Percentiles rank a stretch among this genome's conserved stretches.
Conservation (phyloP, 2,888 invertebrate species). For the Pseudococcus jackbeardsleyi region DNA sequence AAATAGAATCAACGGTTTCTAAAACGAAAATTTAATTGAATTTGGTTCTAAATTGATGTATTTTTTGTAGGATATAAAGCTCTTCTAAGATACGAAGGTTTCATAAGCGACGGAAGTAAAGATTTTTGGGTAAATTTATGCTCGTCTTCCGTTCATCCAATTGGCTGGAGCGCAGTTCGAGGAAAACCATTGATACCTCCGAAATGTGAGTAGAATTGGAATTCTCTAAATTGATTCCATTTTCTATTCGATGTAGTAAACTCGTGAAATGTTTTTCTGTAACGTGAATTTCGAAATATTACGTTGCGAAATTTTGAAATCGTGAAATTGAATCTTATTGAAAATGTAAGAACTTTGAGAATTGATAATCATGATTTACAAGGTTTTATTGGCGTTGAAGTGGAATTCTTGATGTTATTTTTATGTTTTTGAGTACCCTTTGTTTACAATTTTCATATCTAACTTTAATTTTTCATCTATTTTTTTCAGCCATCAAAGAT, state of each 20-base stretch:
- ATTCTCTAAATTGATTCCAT: background rate
- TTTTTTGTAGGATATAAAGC: slow-evolving; percentile 73
- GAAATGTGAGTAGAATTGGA: slow-evolving; percentile 73
- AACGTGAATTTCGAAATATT: too few relatives aligned
- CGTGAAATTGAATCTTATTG: too few relatives aligned
- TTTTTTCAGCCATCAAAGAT: slow-evolving; percentile 81
- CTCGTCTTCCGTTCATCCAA: slow-evolving; percentile 94
- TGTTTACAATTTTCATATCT: background rate
- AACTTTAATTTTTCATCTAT: background rate
- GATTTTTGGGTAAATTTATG: slow-evolving; percentile 98
- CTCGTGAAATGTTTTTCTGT: too few relatives aligned
- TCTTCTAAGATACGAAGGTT: slow-evolving; percentile 86
- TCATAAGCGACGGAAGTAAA: slow-evolving; percentile 86
- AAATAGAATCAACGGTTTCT: background rate
- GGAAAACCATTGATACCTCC: slow-evolving; percentile 97
- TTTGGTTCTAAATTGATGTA: background rate
- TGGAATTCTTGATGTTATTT: background rate
- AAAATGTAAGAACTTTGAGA: too few relatives aligned
- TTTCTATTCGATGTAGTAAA: too few relatives aligned
- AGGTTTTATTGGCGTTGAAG: background rate
- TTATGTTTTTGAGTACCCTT: background rate
- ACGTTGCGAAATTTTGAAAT: too few relatives aligned
- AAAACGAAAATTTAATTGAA: background rate
- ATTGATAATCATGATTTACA: background rate
- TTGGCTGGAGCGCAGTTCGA: slow-evolving; percentile 97